Conservation (phyloP, 2,888 invertebrate genomes). For the Teleogryllus oceanicus region DNA sequence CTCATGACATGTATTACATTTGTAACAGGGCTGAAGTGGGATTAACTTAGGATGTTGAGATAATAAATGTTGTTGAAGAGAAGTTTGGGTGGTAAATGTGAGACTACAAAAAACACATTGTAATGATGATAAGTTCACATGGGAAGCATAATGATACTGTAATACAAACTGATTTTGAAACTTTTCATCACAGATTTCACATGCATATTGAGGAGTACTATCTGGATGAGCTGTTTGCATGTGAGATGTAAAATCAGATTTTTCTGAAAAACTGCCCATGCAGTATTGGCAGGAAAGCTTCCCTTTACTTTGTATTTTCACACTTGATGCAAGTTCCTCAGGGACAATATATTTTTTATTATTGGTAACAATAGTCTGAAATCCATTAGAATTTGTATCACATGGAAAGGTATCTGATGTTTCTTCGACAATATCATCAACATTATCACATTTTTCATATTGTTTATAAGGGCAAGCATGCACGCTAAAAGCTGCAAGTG, state of each 20-base stretch:
- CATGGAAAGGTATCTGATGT: neutral
- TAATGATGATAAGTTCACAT: neutral
- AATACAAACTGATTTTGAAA: neutral
- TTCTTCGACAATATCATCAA: neutral
- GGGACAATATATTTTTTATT: neutral
- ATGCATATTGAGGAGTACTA: neutral
- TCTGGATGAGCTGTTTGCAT: neutral
- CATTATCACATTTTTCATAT: neutral
- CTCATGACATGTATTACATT: conserved; percentile 8
- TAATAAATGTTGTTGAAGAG: conserved; percentile 4
- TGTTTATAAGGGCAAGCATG: neutral
- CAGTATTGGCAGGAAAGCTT: neutral
- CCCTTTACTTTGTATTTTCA: neutral
- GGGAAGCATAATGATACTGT: neutral
- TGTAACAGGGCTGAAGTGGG: neutral
- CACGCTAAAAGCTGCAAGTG: neutral
- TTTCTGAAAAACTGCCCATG: neutral
- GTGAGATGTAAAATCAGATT: neutral
- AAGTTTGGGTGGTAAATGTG: neutral
- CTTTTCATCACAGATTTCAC: neutral
- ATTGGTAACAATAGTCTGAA: neutral
- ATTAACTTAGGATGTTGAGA: neutral
- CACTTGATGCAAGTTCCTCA: neutral
- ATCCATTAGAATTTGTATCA: neutral
- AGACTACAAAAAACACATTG: conserved; percentile 1